A percentile compares a stretch with the other conserved stretches of the same genome.
Conservation (phyloP, 2,888 invertebrate genomes). For the Saturnia japonica region DNA sequence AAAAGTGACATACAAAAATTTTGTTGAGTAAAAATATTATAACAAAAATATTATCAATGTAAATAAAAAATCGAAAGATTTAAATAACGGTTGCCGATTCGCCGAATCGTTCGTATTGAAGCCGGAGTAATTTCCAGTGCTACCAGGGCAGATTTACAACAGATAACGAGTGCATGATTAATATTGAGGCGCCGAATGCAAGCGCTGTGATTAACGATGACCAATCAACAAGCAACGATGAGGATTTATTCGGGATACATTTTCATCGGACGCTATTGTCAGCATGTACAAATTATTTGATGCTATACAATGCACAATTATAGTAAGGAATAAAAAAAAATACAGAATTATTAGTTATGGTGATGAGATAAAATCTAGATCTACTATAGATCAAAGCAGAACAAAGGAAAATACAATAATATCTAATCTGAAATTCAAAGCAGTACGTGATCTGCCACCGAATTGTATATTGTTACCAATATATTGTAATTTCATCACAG, state of each 20-base stretch:
- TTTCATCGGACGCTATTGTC: constrained; percentile 17
- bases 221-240: constrained; percentile 63
- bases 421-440: not conserved
- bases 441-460: too few relatives aligned
- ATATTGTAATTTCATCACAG: too few relatives aligned
- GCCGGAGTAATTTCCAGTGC: constrained; percentile 52
- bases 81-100: constrained; percentile 14
- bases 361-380: not conserved
- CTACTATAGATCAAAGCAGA: not conserved
- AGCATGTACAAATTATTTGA: not conserved
- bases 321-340: not conserved
- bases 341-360: not conserved
- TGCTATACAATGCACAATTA: not conserved
- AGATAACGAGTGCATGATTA: constrained; percentile 67
- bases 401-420: not conserved
- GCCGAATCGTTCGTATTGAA: constrained; percentile 31
- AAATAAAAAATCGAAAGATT: constrained; percentile 16
- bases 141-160: constrained; percentile 50
- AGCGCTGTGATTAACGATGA: constrained; percentile 65
- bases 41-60: not conserved
- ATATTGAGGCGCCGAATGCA: constrained; percentile 55
- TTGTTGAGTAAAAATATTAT: not conserved
- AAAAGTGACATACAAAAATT: too few relatives aligned
- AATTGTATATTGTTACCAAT: too few relatives aligned
- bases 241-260: constrained; percentile 48